Conservation (phyloP, 35 echinoderm and acorn worm species). For the Hemicentrotus pulcherrimus region DNA sequence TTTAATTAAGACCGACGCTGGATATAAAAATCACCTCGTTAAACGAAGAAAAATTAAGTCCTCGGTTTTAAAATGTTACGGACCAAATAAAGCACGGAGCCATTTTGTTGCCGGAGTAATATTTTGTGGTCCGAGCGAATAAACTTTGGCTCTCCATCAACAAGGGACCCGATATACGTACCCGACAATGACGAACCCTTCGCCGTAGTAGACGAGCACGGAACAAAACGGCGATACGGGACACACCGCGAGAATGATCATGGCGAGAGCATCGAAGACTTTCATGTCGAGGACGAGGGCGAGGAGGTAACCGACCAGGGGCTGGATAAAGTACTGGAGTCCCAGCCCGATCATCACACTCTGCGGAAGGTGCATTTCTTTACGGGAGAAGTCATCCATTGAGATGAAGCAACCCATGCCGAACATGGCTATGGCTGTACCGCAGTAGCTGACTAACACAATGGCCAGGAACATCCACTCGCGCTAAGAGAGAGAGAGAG, state of each 20-base stretch:
- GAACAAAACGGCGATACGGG: conserved; percentile 56
- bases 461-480: not conserved
- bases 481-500: no score
- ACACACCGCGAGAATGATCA: conserved; percentile 44
- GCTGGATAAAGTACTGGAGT: conserved; percentile 66
- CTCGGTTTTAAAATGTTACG: no score
- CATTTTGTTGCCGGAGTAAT: no score
- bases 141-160: not conserved
- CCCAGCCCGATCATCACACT: conserved; percentile 52
- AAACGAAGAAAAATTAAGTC: no score
- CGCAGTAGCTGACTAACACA: conserved; percentile 38
- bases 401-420: conserved; percentile 66
- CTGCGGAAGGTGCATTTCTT: conserved; percentile 62
- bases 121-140: no score
- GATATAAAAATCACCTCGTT: no score
- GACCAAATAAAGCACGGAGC: no score
- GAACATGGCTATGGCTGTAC: conserved; percentile 48
- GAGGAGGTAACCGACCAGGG: conserved; percentile 54
- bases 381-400: conserved; percentile 62
- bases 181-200: conserved; percentile 51
- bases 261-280: conserved; percentile 50
- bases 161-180: not conserved
- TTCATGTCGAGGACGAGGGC: conserved; percentile 41
- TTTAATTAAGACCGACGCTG: no score
- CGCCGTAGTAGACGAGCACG: conserved; percentile 61